These are phyloP conservation scores for Pristionchus exspectatus DNA, from an alignment of 2,888 invertebrate species.

Conservation along the genomic window DNA sequence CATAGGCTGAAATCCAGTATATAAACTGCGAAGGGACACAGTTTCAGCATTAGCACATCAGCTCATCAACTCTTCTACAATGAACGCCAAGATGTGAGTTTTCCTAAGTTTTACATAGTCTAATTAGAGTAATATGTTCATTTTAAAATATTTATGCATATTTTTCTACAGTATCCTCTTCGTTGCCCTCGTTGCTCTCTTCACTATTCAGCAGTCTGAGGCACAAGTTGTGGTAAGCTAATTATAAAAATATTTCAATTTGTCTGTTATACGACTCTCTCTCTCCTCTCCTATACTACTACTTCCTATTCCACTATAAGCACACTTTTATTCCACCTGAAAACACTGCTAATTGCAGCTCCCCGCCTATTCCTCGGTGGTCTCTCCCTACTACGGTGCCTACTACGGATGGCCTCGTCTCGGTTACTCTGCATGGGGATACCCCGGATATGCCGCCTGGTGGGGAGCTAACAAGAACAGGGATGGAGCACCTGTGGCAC, in stretches of 20 bases:
- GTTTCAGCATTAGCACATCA: not conserved
- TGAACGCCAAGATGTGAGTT: not conserved
- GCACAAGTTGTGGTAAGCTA: not conserved
- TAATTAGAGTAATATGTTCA: too few species aligned
- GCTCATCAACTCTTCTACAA: not conserved
- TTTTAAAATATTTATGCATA: too few species aligned
- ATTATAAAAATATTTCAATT: not conserved
- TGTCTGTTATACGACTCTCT: too few species aligned
- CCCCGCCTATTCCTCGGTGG: slow-evolving; percentile 12
- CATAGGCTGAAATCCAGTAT: not conserved
- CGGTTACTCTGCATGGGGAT: not conserved
- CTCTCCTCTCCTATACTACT: not conserved
- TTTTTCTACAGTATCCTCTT: not conserved
- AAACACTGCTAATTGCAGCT: not conserved
- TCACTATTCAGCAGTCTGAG: not conserved
- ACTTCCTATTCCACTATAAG: too few species aligned
- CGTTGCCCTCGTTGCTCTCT: not conserved
- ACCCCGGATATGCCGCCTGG: slow-evolving; percentile 4
- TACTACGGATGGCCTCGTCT: not conserved
- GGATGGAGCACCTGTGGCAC: not conserved
- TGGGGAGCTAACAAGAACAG: slow-evolving; percentile 5
- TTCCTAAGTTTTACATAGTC: not conserved
- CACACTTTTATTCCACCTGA: too few species aligned
- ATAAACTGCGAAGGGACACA: not conserved
- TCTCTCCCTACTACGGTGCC: slow-evolving; percentile 32